Conservation (phyloP, 2,888 invertebrate species). For the Podabrus alpinus region DNA sequence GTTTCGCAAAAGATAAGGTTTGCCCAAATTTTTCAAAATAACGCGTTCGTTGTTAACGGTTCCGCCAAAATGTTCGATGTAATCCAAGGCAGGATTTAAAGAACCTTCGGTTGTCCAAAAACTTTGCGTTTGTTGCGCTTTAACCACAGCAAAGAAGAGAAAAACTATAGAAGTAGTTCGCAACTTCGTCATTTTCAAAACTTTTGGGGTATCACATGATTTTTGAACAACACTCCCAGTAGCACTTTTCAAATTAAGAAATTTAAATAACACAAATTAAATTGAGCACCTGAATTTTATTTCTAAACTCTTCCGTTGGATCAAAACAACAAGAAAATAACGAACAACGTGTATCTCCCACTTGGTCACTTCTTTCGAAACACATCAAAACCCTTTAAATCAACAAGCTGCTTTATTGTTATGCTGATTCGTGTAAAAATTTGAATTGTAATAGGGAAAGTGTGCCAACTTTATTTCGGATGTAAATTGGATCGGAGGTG, state of each 20-base stretch:
- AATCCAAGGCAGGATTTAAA: background rate
- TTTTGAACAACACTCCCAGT: background rate
- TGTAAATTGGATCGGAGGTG: background rate
- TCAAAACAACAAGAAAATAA: conserved; percentile 1
- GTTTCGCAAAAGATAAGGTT: conserved; percentile 78
- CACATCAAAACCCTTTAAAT: background rate
- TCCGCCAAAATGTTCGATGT: conserved; percentile 68
- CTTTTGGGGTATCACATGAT: background rate
- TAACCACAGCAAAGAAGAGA: background rate
- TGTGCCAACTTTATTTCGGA: background rate
- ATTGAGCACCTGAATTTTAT: background rate
- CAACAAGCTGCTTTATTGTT: background rate
- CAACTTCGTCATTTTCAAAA: background rate
- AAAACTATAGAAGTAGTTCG: background rate
- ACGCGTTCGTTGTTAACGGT: conserved; percentile 63
- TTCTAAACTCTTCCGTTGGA: background rate
- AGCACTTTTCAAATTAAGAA: background rate
- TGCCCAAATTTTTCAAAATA: conserved; percentile 58
- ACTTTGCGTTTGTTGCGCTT: background rate
- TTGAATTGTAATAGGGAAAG: background rate
- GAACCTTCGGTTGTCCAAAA: conserved; percentile 2
- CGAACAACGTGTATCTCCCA: background rate
- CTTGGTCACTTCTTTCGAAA: background rate
- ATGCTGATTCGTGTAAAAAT: background rate
- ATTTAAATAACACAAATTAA: background rate